Base-by-base conservation (phyloP, 1,140 invertebrate species). In the Aporrectodea caliginosa region DNA sequence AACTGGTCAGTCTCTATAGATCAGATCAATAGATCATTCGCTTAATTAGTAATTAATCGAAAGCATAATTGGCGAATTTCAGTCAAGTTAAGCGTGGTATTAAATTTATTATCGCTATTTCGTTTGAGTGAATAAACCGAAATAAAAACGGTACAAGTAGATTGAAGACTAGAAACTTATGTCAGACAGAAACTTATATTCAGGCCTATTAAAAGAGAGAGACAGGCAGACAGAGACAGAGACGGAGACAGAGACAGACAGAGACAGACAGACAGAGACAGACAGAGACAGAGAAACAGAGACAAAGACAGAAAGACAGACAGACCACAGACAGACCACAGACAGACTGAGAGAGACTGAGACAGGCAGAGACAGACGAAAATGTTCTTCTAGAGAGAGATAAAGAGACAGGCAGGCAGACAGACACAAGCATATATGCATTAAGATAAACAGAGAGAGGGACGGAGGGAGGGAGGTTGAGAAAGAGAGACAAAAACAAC, bases 1-100 rank as follows among this genome's bases (percentile, higher is more conserved):
- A 96, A 92, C 92, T 99, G 92, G 96, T 97, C 92, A 92, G 92
- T 91, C n/a, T n/a, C n/a, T n/a, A n/a, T n/a, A n/a, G n/a, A n/a
- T n/a, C n/a, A n/a, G n/a, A n/a, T n/a, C n/a, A n/a, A n/a, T n/a
- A n/a, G n/a, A n/a, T n/a, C n/a, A n/a, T n/a, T n/a, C n/a, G n/a
- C n/a, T n/a, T n/a, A n/a, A n/a, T n/a, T n/a, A n/a, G n/a, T n/a
- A n/a, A n/a, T n/a, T n/a, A n/a, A n/a, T n/a, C n/a, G n/a, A n/a
- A n/a, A n/a, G n/a, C n/a, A n/a, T n/a, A n/a, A n/a, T n/a, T n/a
- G n/a, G n/a, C n/a, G n/a, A n/a, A n/a, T n/a, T n/a, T n/a, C n/a
- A n/a, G n/a, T n/a, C n/a, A n/a, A n/a, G n/a, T n/a, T n/a, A n/a
- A n/a, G n/a, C n/a, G n/a, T n/a, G n/a, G n/a, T n/a, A n/a, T n/a